Percentiles rank a stretch among this genome's conserved stretches.
phyloP scores from a whole-genome alignment of 2,888 invertebrate species.

The Abrostola triplasia region DNA sequence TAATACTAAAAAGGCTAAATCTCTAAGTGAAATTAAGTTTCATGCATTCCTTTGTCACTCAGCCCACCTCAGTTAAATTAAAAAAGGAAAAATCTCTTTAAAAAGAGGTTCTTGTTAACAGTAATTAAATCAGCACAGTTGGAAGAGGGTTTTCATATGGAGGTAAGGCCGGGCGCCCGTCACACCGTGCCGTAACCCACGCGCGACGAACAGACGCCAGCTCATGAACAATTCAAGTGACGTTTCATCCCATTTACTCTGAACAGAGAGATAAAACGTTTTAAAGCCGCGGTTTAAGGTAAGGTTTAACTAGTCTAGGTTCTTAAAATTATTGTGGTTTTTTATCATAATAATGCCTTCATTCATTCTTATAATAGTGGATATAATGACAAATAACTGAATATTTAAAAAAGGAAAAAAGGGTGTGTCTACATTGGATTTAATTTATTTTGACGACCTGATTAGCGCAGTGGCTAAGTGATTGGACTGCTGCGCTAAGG shows the following conservation, averaged over 20 bases:
- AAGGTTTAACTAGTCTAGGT: not conserved
- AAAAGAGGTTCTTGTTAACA: constrained; percentile 13
- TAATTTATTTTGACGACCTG: too few species aligned
- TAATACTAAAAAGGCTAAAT: too few species aligned
- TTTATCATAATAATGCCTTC: too few species aligned
- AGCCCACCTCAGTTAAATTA: constrained; percentile 2
- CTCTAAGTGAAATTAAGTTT: too few species aligned
- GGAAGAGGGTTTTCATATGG: constrained; percentile 21
- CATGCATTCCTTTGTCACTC: too few species aligned
- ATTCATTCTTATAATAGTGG: too few species aligned
- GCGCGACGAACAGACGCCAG: constrained; percentile 19
- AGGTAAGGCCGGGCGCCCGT: constrained; percentile 13
- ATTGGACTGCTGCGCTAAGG: too few species aligned
- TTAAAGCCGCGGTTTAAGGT: constrained; percentile 53
- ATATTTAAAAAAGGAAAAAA: too few species aligned
- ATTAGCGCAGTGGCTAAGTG: too few species aligned
- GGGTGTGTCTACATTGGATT: too few species aligned
- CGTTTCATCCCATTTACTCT: constrained; percentile 55
- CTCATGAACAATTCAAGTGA: constrained; percentile 60
- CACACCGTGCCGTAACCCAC: constrained; percentile 24
- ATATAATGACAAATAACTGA: too few species aligned
- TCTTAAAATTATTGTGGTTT: not conserved
- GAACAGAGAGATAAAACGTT: constrained; percentile 46
- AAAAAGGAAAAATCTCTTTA: constrained; percentile 14
- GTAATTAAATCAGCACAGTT: constrained; percentile 43